Base-by-base conservation (phyloP, 2,797 vertebrate species). In the Mus caroli region DNA sequence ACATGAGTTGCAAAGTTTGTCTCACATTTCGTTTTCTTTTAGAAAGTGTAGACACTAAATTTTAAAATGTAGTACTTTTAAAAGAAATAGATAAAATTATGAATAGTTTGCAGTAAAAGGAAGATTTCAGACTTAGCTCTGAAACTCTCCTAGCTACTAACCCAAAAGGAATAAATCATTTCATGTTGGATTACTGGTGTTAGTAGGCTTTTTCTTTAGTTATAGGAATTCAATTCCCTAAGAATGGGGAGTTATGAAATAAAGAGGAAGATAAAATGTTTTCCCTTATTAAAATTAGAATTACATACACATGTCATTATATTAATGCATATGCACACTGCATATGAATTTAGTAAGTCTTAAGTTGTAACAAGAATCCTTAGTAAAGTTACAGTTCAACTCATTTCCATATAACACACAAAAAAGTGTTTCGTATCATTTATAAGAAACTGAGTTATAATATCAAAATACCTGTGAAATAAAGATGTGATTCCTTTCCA, bases 381-480 rank as follows among this genome's bases (percentile, higher is more conserved):
- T 52, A 43, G 43, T 54, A 14, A 80, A 95, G 34, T 90, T 54
- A 5, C 20, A 37, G 11, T 56, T 96, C 8, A 46, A 77, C 6
- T 46, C 1, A 76, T 90, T 92, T 85, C 7, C 26, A 64, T 75
- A 7, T 80, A 91, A 80, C n/a, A 71, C n/a, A 2, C n/a, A 31
- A 26, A 22, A 82, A 73, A n/a, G 1, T 86, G 58, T 64, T 34
- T 80, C 4, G 19, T 77, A 19, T 40, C 28, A 73, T 78, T 62
- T 73, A 64, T 60, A 87, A 90, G 31, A 86, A 92, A 90, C 90
- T 92, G 22, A 90, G 79, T 67, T 86, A 28, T 92, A 86, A 77
- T 71, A n/a, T 78, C 37, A 95, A 91, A 93, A 86, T 83, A 8
- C 78, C 20, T 92, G n/a, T 73, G 26, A 83, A 80, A 92, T 76